phyloP scores from a whole-genome alignment of 1,140 invertebrate genomes.

The Drosophila fuyamai region DNA sequence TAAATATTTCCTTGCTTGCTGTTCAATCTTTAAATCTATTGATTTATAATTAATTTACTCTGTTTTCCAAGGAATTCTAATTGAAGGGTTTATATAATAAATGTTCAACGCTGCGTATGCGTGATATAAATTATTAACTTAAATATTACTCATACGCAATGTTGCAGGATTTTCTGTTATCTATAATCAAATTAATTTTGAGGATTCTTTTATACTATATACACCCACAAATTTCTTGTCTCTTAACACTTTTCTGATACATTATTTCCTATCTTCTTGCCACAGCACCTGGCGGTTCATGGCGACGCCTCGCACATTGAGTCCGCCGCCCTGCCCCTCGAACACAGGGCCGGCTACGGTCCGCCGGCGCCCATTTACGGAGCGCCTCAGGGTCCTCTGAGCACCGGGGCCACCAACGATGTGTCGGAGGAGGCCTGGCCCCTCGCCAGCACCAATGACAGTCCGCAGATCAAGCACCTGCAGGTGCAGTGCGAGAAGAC shows the following conservation, averaged over 20 bases:
- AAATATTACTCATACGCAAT: conserved; percentile 12
- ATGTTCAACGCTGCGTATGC: conserved; percentile 6
- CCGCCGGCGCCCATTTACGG: conserved; percentile 88
- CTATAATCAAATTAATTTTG: too few species aligned
- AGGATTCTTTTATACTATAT: too few species aligned
- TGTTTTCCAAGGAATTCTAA: neutral
- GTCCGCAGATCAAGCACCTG: conserved; percentile 95
- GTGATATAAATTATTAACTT: neutral
- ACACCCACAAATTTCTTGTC: too few species aligned
- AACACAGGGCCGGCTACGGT: conserved; percentile 90
- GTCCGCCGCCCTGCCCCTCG: conserved; percentile 91
- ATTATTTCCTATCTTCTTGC: conserved; percentile 1
- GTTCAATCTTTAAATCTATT: too few species aligned
- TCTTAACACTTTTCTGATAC: neutral
- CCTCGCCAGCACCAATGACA: conserved; percentile 89
- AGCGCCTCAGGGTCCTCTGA: conserved; percentile 85
- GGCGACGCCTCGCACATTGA: conserved; percentile 91
- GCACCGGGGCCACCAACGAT: conserved; percentile 80
- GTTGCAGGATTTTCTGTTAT: neutral
- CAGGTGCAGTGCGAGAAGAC: conserved; percentile 98
- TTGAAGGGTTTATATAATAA: neutral
- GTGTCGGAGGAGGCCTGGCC: conserved; percentile 90
- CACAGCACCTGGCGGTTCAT: conserved; percentile 87
- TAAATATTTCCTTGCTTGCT: too few species aligned
- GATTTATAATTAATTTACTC: too few species aligned